These are phyloP conservation scores for Cynopterus brachyotis DNA, from an alignment of 2,113 vertebrate genomes.

Conservation along the genomic window DNA sequence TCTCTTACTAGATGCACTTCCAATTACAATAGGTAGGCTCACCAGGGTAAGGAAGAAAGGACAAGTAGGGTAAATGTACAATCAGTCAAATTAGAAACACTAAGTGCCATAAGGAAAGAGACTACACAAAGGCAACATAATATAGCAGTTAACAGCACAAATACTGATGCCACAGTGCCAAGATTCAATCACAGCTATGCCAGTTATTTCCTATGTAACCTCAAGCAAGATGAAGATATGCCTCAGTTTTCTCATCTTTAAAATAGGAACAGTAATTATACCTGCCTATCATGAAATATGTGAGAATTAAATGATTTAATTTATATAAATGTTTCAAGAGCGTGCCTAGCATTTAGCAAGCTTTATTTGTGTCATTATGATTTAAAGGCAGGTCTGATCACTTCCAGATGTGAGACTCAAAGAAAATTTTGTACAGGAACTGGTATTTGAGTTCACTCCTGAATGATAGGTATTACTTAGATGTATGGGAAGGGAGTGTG, in stretches of 20 bases:
- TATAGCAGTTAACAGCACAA: not conserved
- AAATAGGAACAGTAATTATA: not conserved
- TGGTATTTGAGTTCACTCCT: not conserved
- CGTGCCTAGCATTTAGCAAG: not conserved
- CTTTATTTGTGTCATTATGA: not conserved
- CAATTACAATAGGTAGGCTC: not conserved
- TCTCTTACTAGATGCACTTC: not conserved
- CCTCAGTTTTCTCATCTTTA: not conserved
- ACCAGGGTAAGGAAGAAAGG: not conserved
- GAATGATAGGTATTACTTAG: not conserved
- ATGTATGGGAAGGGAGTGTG: not conserved
- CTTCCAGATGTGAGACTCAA: not conserved
- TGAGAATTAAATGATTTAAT: not conserved
- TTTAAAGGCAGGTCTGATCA: not conserved
- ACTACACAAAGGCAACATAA: not conserved
- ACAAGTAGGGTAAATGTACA: not conserved
- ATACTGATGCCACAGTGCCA: not conserved
- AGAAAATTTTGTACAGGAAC: not conserved
- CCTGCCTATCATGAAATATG: not conserved
- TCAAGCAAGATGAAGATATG: not conserved
- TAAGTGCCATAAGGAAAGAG: not conserved
- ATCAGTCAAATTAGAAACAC: not conserved
- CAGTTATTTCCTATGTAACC: not conserved
- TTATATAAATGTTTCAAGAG: not conserved
- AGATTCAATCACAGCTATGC: not conserved